These are phyloP conservation scores for Pangasius krempfi DNA, from an alignment of 2,797 vertebrate species.

Conservation along the genomic window DNA sequence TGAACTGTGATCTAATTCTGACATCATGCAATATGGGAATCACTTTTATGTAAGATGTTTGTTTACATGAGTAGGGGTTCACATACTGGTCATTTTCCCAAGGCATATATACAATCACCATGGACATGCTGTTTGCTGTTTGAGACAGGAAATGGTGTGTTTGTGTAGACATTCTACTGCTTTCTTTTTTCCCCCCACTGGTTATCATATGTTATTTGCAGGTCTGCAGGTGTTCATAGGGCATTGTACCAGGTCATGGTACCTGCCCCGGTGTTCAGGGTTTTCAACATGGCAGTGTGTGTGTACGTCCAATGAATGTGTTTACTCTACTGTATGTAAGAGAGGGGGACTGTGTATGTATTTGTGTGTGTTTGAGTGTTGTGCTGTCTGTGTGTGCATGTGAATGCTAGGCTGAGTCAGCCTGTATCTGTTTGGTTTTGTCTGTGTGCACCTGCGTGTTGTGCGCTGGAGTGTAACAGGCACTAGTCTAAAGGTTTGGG, in stretches of 20 bases:
- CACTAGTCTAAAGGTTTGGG: constrained; percentile 46
- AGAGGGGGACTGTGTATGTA: constrained; percentile 35
- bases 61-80: constrained; percentile 80
- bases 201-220: constrained; percentile 62
- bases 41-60: constrained; percentile 82
- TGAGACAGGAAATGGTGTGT: constrained; percentile 51
- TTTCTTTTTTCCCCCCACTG: constrained; percentile 56
- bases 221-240: constrained; percentile 62
- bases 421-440: constrained; percentile 48
- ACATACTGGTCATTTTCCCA: constrained; percentile 46
- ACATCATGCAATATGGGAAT: constrained; percentile 84
- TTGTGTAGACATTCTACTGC: constrained; percentile 55
- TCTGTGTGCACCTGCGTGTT: constrained; percentile 41
- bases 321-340: constrained; percentile 50
- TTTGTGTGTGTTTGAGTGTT: constrained; percentile 35
- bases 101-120: constrained; percentile 37
- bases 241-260: constrained; percentile 62
- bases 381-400: constrained; percentile 27
- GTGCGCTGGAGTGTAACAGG: constrained; percentile 61
- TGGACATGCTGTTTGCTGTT: constrained; percentile 62
- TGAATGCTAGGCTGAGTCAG: constrained; percentile 43
- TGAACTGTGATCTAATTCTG: constrained; percentile 85
- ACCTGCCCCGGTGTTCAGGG: constrained; percentile 71
- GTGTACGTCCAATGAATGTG: constrained; percentile 59
- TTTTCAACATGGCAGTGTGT: constrained; percentile 68